Evolutionary conservation across 2,797 vertebrate species (phyloP).

Genomic region (Rachycentron canadum): DNA sequence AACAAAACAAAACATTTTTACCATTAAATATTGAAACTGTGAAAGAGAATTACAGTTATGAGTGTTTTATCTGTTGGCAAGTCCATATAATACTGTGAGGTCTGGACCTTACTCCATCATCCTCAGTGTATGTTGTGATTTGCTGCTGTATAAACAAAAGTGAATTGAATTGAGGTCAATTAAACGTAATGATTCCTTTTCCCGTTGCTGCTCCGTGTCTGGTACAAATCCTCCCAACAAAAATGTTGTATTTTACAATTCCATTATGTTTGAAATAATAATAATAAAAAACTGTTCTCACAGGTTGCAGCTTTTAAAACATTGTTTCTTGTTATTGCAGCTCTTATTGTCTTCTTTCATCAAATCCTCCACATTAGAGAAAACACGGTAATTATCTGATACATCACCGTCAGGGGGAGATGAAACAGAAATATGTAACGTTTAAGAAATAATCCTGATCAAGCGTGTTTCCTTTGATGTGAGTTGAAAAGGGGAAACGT

Average conservation of each 20-base stretch:
- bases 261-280: not conserved
- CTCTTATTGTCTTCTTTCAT: conserved; percentile 62
- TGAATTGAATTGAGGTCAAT: not conserved
- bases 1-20: not conserved
- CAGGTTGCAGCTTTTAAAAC: conserved; percentile 37
- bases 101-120: too few relatives aligned
- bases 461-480: conserved; percentile 64
- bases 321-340: conserved; percentile 60
- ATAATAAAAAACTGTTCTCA: not conserved
- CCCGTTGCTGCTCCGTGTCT: not conserved
- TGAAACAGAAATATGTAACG: conserved; percentile 71
- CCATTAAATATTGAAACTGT: too few relatives aligned
- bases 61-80: too few relatives aligned
- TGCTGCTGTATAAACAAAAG: not conserved
- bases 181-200: conserved; percentile 6
- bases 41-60: too few relatives aligned
- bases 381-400: conserved; percentile 64
- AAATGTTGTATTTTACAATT: not conserved
- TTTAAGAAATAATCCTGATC: conserved; percentile 67
- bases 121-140: not conserved
- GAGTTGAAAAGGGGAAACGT: conserved; percentile 45
- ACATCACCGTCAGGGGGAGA: conserved; percentile 42
- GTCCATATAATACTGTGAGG: too few relatives aligned
- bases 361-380: conserved; percentile 47
- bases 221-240: conserved; percentile 4